These are phyloP conservation scores for Littorina saxatilis DNA, from an alignment of 1,140 invertebrate genomes.

Conservation along the genomic window DNA sequence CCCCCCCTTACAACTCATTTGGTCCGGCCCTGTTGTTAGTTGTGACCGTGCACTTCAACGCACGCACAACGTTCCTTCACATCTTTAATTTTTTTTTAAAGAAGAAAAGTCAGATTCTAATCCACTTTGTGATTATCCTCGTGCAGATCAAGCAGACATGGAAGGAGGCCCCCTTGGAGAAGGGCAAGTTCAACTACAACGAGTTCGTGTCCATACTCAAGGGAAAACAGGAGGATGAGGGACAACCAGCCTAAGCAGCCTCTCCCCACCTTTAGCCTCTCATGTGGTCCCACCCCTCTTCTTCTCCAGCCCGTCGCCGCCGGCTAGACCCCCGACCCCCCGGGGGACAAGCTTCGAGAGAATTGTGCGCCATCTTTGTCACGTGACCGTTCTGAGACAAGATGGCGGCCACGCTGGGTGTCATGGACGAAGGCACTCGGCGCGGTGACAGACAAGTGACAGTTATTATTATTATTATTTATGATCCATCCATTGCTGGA, in stretches of 20 bases:
- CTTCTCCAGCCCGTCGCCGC: slow-evolving; percentile 24
- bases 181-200: slow-evolving; percentile 93
- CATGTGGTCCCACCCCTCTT: slow-evolving; percentile 12
- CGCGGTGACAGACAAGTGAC: not conserved
- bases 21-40: no score
- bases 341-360: not conserved
- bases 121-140: no score
- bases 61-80: no score
- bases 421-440: slow-evolving; percentile 26
- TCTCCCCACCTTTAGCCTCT: slow-evolving; percentile 10
- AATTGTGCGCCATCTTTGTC: not conserved
- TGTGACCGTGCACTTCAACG: no score
- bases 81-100: no score
- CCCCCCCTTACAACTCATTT: no score
- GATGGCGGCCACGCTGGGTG: slow-evolving; percentile 16
- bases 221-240: slow-evolving; percentile 70
- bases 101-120: no score
- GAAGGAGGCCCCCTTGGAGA: slow-evolving; percentile 96
- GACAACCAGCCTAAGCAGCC: slow-evolving; percentile 38
- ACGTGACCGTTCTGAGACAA: not conserved
- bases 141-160: slow-evolving; percentile 90
- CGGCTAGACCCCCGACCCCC: not conserved
- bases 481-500: not conserved
- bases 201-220: slow-evolving; percentile 91
- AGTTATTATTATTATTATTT: not conserved